These are phyloP conservation scores for Tetranychus truncatus DNA, from an alignment of 2,888 invertebrate genomes.

Conservation along the genomic window DNA sequence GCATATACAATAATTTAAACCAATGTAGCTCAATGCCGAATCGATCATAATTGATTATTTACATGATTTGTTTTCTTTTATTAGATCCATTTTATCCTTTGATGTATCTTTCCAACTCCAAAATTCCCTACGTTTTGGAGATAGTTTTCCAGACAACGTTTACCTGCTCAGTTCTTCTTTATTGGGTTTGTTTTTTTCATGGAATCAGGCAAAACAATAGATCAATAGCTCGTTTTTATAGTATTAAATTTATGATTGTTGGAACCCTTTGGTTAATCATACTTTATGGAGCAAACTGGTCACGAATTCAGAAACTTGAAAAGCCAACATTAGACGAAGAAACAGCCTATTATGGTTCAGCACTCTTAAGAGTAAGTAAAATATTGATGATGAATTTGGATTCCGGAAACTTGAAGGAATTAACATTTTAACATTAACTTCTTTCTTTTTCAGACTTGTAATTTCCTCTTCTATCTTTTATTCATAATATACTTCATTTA, in stretches of 20 bases:
- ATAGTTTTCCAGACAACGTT: conserved; percentile 75
- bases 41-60: too few species aligned
- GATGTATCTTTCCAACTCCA: conserved; percentile 67
- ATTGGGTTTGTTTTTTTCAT: conserved; percentile 89
- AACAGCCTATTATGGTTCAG: conserved; percentile 14
- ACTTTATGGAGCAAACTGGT: conserved; percentile 68
- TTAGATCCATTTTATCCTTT: conserved; percentile 83
- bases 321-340: conserved; percentile 82
- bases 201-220: conserved; percentile 60
- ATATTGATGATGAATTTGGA: too few species aligned
- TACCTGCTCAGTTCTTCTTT: conserved; percentile 63
- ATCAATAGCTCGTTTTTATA: conserved; percentile 62
- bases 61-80: conserved; percentile 27
- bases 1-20: neutral
- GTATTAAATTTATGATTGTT: conserved; percentile 70
- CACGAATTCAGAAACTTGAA: conserved; percentile 63
- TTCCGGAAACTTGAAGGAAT: neutral
- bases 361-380: neutral
- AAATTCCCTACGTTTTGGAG: conserved; percentile 79
- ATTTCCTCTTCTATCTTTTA: conserved; percentile 70
- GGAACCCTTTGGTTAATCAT: conserved; percentile 69
- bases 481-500: conserved; percentile 68
- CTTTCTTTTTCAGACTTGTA: conserved; percentile 49
- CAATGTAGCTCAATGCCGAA: too few species aligned
- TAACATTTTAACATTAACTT: neutral